Evolutionary conservation across 2,797 vertebrate genomes (phyloP), one percentile per base, ranked within the genome.

Genomic region (Pangasius sanitwongsei): DNA sequence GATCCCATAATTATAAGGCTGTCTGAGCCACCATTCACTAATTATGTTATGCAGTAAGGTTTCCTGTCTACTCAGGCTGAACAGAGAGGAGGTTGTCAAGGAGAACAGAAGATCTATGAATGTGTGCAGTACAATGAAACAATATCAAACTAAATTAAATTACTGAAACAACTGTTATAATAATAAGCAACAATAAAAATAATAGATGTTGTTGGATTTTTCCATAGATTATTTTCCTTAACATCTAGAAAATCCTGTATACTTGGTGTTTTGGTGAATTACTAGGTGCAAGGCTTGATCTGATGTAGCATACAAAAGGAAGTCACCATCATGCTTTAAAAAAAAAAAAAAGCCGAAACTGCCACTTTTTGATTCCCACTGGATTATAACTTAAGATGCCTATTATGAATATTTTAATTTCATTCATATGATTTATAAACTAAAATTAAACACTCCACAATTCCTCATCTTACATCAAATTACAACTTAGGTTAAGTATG

Each of bases 1-100:
- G 88, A 92, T 90, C 89, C 31, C 0, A 90, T 90, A 81, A 72
- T 92, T 87, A 93, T 83, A 88, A 91, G 89, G 89, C 92, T 78
- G 89, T 89, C 86, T 88, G 91, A 90, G 85, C 90, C 89, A 87
- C 61, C 65, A 74, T 86, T 88, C 86, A 92, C 92, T 87, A 92
- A 94, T 93, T 89, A 81, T 59, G 85, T 86, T 57, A 53, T 83
- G 78, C 91, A 90, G 91, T 83, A 85, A 91, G 91, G 37, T 86
- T n/a, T 80, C 87, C 84, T 89, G 25, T 72, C 88, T 23, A 81
- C 31, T 81, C 18, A 37, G 83, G 83, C 85, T 44, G 85, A 80
- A 89, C 80, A 86, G 81, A 20, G 85, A 18, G 28, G 1, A 77
- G 13, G 11, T 8, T 55, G 55, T 25, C 44, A 88, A 70, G 37